phyloP scores from a whole-genome alignment of 2,113 vertebrate genomes.

The Tichodroma muraria region DNA sequence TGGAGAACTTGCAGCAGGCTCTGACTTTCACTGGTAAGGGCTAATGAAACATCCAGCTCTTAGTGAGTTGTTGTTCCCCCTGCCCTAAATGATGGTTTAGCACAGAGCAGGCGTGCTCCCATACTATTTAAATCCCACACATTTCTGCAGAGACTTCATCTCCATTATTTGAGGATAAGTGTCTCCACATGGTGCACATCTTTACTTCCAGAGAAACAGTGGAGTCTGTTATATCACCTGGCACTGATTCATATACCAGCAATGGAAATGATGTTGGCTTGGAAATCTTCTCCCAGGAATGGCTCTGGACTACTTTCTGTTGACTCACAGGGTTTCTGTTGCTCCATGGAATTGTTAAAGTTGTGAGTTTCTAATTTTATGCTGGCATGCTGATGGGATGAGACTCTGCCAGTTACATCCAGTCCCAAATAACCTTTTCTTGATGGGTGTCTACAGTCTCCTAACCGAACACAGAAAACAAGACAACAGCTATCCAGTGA shows the following conservation, averaged over 20 bases:
- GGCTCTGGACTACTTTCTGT: conserved; percentile 13
- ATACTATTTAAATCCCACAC: background rate
- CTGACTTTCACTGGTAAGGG: background rate
- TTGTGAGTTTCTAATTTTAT: conserved; percentile 41
- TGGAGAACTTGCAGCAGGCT: conserved; percentile 27
- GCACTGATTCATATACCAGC: conserved; percentile 38
- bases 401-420: conserved; percentile 34
- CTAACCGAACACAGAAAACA: background rate
- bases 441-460: background rate
- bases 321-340: conserved; percentile 25
- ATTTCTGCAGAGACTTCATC: background rate
- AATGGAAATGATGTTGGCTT: conserved; percentile 24
- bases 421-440: conserved; percentile 24
- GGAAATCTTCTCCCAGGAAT: conserved; percentile 11
- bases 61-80: background rate
- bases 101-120: background rate
- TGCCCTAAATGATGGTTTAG: background rate
- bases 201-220: conserved; percentile 17
- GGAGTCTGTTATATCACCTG: conserved; percentile 9
- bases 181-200: background rate
- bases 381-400: background rate
- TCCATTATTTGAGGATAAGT: background rate
- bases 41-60: background rate
- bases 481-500: background rate
- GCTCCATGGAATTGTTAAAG: conserved; percentile 18